These are phyloP conservation scores for Drosophila merina DNA, from an alignment of 2,888 invertebrate genomes.

Conservation along the genomic window DNA sequence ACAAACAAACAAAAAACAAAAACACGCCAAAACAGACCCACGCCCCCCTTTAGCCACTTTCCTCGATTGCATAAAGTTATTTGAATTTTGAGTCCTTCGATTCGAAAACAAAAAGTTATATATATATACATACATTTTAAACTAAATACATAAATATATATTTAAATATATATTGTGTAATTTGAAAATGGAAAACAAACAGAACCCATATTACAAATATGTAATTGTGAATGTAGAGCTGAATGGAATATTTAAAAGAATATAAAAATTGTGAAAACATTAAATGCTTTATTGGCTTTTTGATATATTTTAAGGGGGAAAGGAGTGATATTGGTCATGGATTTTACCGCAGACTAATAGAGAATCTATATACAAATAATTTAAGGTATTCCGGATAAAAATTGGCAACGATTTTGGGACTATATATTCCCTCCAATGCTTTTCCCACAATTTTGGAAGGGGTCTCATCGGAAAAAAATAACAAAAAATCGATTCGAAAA, in stretches of 20 bases:
- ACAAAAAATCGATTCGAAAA: too few relatives aligned
- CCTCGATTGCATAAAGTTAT: constrained; percentile 44
- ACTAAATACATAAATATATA: constrained; percentile 65
- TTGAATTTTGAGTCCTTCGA: constrained; percentile 41
- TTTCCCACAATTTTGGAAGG: too few relatives aligned
- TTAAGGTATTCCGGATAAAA: too few relatives aligned
- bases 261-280: constrained; percentile 69
- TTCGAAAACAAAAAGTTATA: constrained; percentile 51
- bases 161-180: constrained; percentile 62
- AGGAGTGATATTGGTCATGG: too few relatives aligned
- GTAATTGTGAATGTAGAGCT: constrained; percentile 81
- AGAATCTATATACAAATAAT: too few relatives aligned
- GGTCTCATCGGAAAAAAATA: too few relatives aligned
- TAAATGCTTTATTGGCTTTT: constrained; percentile 3
- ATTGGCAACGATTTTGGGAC: too few relatives aligned
- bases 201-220: constrained; percentile 72
- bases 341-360: too few relatives aligned
- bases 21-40: constrained; percentile 10
- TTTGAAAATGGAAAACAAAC: constrained; percentile 53
- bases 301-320: neutral
- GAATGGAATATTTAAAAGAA: constrained; percentile 70
- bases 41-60: constrained; percentile 37
- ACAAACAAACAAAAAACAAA: neutral
- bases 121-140: constrained; percentile 68
- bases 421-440: too few relatives aligned